Conservation (phyloP, 2,113 vertebrate species). For the Salvator merianae region DNA sequence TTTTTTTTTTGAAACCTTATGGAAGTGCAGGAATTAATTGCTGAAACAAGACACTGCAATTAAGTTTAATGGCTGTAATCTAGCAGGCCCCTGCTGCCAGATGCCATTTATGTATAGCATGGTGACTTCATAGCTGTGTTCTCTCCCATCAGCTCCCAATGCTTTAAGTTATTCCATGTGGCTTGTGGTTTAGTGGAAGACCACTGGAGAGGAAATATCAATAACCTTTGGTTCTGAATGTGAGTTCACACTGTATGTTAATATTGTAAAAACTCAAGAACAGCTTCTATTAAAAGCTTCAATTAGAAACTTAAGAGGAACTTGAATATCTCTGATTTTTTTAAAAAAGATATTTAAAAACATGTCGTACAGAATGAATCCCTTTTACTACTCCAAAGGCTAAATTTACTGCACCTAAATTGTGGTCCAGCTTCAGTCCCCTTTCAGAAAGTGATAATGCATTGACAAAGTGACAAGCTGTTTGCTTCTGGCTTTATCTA, state of each 20-base stretch:
- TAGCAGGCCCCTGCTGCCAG: neutral
- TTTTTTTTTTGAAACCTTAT: neutral
- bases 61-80: conserved; percentile 7
- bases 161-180: neutral
- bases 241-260: neutral
- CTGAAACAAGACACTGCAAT: neutral
- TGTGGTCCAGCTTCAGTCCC: too few relatives aligned
- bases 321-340: neutral
- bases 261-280: neutral
- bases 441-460: too few relatives aligned
- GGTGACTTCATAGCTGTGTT: neutral
- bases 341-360: neutral
- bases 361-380: neutral
- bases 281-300: neutral
- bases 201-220: neutral
- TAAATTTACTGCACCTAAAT: too few relatives aligned
- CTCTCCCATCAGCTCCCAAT: neutral
- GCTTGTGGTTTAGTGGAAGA: neutral
- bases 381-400: neutral
- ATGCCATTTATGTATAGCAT: neutral
- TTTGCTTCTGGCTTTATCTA: too few relatives aligned
- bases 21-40: conserved; percentile 12
- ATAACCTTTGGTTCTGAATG: neutral
- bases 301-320: neutral
- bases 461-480: too few relatives aligned